Evolutionary conservation across 2,797 vertebrate genomes (phyloP).

Genomic region (Semotilus atromaculatus): DNA sequence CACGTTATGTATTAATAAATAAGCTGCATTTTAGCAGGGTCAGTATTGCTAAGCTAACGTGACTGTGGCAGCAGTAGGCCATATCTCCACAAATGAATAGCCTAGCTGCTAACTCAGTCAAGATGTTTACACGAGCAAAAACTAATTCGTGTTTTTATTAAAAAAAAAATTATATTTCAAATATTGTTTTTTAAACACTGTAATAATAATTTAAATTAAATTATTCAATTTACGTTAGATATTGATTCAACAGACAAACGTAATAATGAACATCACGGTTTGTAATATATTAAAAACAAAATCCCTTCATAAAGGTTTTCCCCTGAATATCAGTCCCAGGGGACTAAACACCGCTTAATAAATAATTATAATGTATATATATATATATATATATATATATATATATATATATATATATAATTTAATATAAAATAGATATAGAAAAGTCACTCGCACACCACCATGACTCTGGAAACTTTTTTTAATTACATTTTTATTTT

Average conservation of each 20-base stretch:
- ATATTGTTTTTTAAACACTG: neutral
- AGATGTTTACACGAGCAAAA: neutral
- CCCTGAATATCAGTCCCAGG: too few relatives aligned
- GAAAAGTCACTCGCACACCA: neutral
- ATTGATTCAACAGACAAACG: neutral
- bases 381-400: too few relatives aligned
- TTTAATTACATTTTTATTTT: too few relatives aligned
- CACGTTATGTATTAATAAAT: neutral
- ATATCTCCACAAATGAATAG: neutral
- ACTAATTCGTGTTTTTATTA: accelerated
- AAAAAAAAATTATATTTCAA: too few relatives aligned
- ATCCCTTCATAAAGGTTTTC: too few relatives aligned
- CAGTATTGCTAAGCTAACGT: neutral
- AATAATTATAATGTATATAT: too few relatives aligned
- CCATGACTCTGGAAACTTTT: neutral
- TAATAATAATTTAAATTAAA: neutral
- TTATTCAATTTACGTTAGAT: too few relatives aligned
- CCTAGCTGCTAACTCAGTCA: too few relatives aligned
- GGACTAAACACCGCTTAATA: neutral
- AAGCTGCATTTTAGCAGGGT: neutral
- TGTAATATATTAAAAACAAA: neutral
- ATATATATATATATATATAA: too few relatives aligned
- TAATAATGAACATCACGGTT: neutral
- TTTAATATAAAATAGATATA: neutral
- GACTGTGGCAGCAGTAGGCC: neutral